Percentiles rank a stretch among this genome's conserved stretches.
Evolutionary conservation across 2,797 vertebrate species (phyloP).

Genomic region (Sebastes melanostomus): DNA sequence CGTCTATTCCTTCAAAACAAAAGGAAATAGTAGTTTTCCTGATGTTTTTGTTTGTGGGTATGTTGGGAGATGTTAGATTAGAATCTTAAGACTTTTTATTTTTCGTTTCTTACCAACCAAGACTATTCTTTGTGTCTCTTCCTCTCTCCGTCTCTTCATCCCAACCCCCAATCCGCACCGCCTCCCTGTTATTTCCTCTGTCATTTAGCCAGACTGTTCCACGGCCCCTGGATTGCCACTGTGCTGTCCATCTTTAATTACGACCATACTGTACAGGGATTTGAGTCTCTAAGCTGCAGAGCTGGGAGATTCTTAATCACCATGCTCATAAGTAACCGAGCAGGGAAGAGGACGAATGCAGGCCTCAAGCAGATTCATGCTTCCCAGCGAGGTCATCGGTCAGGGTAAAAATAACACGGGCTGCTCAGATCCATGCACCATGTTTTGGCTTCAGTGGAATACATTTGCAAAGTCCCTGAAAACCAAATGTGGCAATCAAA

Average conservation of each 20-base stretch:
- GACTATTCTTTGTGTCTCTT: constrained; percentile 60
- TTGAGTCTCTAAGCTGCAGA: constrained; percentile 69
- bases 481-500: neutral
- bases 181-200: constrained; percentile 67
- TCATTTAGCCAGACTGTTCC: constrained; percentile 44
- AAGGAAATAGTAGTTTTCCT: constrained; percentile 69
- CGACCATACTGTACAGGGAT: constrained; percentile 67
- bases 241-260: constrained; percentile 73
- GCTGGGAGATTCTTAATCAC: constrained; percentile 72
- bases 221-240: constrained; percentile 32
- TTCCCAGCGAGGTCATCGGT: constrained; percentile 53
- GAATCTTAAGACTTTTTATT: constrained; percentile 45
- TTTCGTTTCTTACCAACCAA: constrained; percentile 51
- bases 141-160: constrained; percentile 45
- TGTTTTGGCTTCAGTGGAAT: constrained; percentile 32
- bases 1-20: constrained; percentile 63
- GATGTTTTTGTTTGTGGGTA: constrained; percentile 19
- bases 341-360: constrained; percentile 38
- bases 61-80: constrained; percentile 44
- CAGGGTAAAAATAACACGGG: constrained; percentile 61
- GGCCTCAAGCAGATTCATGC: constrained; percentile 51
- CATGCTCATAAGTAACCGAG: constrained; percentile 54
- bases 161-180: constrained; percentile 43
- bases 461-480: neutral
- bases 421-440: constrained; percentile 34